phyloP scores from a whole-genome alignment of 1,140 invertebrate genomes.

The Heliconius congener region DNA sequence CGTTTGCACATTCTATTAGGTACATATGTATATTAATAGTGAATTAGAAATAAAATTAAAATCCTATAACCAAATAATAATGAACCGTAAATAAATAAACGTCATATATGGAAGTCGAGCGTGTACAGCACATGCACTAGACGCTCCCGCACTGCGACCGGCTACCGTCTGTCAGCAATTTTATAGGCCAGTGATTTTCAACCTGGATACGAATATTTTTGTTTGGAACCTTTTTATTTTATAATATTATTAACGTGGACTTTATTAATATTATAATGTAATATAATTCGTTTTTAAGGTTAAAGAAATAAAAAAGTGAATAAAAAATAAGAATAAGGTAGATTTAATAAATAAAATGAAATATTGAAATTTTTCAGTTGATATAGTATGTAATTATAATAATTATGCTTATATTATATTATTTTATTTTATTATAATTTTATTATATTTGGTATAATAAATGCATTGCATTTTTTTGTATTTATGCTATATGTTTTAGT shows the following conservation, averaged over 20 bases:
- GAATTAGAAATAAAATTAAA: neutral
- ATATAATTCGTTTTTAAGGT: neutral
- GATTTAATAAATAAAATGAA: no score
- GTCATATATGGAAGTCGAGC: constrained; percentile 13
- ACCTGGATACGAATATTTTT: constrained; percentile 18
- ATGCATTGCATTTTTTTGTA: no score
- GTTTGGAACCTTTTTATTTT: neutral
- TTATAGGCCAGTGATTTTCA: constrained; percentile 36
- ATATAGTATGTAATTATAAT: no score
- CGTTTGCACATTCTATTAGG: constrained; percentile 58
- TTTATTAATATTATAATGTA: neutral
- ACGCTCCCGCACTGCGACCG: constrained; percentile 36
- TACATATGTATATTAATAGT: constrained; percentile 15
- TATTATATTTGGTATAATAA: no score
- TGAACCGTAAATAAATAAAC: constrained; percentile 18
- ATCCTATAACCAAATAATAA: neutral
- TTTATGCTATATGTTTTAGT: no score
- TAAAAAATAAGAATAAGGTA: no score
- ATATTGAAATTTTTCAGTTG: no score
- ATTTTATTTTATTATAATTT: no score
- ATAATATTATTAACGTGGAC: neutral
- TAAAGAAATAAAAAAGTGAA: no score
- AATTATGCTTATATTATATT: no score
- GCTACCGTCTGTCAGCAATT: constrained; percentile 31
- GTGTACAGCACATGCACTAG: constrained; percentile 34